Evolutionary conservation across 2,797 vertebrate species (phyloP).

Genomic region (Emydoidea blandingii): DNA sequence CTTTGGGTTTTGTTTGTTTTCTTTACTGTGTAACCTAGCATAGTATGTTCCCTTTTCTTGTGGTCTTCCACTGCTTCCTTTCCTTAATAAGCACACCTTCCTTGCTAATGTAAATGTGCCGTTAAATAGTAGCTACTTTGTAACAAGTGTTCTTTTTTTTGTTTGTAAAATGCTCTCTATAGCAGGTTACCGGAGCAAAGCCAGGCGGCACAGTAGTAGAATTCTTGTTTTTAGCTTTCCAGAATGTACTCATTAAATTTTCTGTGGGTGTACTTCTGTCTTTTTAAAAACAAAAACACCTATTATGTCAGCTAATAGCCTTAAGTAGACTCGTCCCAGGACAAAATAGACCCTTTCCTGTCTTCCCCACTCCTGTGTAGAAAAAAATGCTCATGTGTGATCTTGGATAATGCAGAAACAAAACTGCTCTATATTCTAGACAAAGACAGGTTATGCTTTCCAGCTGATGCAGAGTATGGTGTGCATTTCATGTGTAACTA

Average conservation of each 20-base stretch:
- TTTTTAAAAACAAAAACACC: background rate
- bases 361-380: background rate
- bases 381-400: background rate
- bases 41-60: background rate
- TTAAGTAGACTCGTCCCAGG: background rate
- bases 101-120: background rate
- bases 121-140: background rate
- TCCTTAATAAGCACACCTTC: background rate
- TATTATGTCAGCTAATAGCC: background rate
- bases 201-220: background rate
- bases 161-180: background rate
- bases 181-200: background rate
- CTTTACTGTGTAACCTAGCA: background rate
- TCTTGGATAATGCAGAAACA: background rate
- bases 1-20: background rate
- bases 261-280: background rate
- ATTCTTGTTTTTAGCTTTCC: background rate
- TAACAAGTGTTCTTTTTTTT: background rate
- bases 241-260: background rate
- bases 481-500: background rate
- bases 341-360: background rate
- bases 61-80: background rate
- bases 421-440: background rate
- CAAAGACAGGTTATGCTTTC: background rate
- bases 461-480: background rate